Base-by-base conservation (phyloP, 2,797 vertebrate species). In the Smutsia temminckii region DNA sequence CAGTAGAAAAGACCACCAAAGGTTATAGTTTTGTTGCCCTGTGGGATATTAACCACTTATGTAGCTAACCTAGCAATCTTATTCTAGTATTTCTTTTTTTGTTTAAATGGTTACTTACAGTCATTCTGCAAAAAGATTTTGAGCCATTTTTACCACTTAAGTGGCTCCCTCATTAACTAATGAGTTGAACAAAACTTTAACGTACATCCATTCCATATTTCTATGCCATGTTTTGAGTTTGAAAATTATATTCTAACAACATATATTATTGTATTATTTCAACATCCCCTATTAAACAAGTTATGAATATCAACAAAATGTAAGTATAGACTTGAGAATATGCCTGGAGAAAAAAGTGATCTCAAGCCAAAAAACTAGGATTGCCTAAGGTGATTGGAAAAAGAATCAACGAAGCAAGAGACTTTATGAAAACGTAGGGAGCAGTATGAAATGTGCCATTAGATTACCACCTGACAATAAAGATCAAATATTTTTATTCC, bases 211-310 rank as follows among this genome's bases (percentile, higher is more conserved):
- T 86, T 53, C 32, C 42, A 63, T 66, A 71, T 92, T 92, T 89
- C n/a, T 59, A 77, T 53, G n/a, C 64, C 42, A 34, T 42, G 11
- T 87, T 71, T 69, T 40, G 23, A 0, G 57, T 29, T 83, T 95
- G 71, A 89, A 85, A 94, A 89, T 71, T n/a, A 72, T 77, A 84
- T 80, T 89, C 20, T 78, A 40, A 72, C 12, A 51, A 80, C 13
- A 74, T 78, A 8, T 78, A 49, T 27, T 93, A 93, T 66, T 53
- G 68, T 68, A 89, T 80, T 89, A 37, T 94, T 34, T 86, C 6
- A 63, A 75, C 17, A 69, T 68, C 13, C 74, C 59, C 40, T 94
- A 61, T 32, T 61, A 57, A 5, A 64, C 4, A 59, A 53, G 11
- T 64, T 79, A 64, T 51, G 89, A 74, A 66, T 79, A 93, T 49